Conservation (phyloP, 2,888 invertebrate genomes). For the Entomobrya proxima region DNA sequence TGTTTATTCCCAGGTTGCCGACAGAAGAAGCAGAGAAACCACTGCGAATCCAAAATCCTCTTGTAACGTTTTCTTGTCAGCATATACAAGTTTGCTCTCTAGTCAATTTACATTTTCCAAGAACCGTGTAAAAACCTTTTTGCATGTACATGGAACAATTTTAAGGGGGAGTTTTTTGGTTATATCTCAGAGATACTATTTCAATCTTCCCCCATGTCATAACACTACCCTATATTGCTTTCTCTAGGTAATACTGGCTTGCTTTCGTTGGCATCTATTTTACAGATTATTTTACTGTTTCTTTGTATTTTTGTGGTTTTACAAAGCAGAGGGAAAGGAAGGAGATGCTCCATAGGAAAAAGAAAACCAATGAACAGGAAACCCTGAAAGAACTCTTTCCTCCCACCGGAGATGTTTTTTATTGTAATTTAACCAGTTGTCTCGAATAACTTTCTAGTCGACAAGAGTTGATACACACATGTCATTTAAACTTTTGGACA, state of each 20-base stretch:
- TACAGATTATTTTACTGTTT: background rate
- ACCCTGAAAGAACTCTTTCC: background rate
- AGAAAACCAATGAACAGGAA: constrained; percentile 17
- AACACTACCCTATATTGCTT: background rate
- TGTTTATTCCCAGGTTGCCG: background rate
- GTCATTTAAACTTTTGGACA: no score
- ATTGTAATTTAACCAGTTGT: background rate
- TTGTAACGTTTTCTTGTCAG: background rate
- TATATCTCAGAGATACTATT: background rate
- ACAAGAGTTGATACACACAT: background rate
- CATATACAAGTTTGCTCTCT: background rate
- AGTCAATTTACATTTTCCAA: constrained; percentile 1
- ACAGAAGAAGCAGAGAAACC: background rate
- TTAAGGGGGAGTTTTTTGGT: background rate
- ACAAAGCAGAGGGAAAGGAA: background rate
- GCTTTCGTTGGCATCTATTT: background rate
- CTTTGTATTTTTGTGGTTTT: background rate
- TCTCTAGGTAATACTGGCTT: background rate
- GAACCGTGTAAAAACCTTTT: background rate
- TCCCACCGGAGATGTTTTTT: background rate
- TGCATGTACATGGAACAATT: background rate
- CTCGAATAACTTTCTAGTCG: background rate
- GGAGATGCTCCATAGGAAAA: background rate
- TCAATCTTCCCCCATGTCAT: background rate
- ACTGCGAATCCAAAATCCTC: background rate